Evolutionary conservation across 2,888 invertebrate species (phyloP).

Genomic region (Gerris lacustris): DNA sequence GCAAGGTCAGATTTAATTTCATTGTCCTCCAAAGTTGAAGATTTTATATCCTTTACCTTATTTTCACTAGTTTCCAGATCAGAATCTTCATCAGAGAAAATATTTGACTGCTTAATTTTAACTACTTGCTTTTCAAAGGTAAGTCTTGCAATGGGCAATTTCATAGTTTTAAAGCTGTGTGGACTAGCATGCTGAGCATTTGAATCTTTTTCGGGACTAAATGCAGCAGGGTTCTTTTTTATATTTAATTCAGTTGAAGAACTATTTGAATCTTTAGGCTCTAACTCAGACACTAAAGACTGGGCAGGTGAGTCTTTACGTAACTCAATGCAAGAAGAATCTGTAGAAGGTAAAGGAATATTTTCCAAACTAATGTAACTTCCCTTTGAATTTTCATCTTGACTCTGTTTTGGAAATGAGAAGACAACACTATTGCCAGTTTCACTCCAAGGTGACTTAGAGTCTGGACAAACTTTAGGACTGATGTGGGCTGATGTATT

Average conservation of each 20-base stretch:
- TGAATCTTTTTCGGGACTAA: conserved; percentile 3
- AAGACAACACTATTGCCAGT: background rate
- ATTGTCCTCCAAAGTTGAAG: background rate
- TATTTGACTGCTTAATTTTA: conserved; percentile 27
- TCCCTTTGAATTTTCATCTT: background rate
- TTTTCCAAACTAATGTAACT: background rate
- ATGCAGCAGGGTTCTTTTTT: conserved; percentile 13
- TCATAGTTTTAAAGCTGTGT: conserved; percentile 3
- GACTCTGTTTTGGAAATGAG: background rate
- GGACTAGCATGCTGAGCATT: conserved; percentile 5
- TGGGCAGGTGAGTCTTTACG: background rate
- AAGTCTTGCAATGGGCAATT: conserved; percentile 22
- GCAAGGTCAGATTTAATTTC: background rate
- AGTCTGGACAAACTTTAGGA: background rate
- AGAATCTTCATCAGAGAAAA: conserved; percentile 26
- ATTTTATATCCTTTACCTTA: background rate
- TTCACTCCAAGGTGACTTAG: background rate
- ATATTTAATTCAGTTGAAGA: background rate
- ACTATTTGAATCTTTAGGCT: background rate
- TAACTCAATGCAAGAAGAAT: background rate
- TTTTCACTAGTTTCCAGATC: conserved; percentile 16
- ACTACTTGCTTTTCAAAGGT: conserved; percentile 25
- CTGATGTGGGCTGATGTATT: background rate
- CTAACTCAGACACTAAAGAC: background rate
- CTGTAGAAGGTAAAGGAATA: background rate